Conservation (phyloP, 2,113 vertebrate genomes). For the Oncorhynchus nerka region DNA sequence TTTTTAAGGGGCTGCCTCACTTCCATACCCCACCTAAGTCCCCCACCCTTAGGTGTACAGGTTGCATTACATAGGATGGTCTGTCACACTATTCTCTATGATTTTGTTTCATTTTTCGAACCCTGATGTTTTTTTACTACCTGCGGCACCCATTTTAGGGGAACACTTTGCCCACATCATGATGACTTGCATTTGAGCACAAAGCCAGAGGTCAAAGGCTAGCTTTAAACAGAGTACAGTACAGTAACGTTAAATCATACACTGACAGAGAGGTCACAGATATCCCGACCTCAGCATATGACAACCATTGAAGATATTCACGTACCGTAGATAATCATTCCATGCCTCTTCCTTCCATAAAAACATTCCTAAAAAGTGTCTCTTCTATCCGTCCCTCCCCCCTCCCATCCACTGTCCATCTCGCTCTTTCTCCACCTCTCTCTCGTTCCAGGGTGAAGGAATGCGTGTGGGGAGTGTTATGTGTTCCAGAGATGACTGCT, state of each 20-base stretch:
- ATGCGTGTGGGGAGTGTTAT: constrained; percentile 39
- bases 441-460: constrained; percentile 22
- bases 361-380: constrained; percentile 48
- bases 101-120: too few relatives aligned
- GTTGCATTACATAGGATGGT: too few relatives aligned
- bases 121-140: neutral
- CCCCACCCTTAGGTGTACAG: too few relatives aligned
- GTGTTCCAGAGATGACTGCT: constrained; percentile 11
- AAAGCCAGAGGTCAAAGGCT: neutral
- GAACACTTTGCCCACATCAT: neutral
- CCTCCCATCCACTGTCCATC: neutral
- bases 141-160: neutral
- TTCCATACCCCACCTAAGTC: too few relatives aligned
- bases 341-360: constrained; percentile 17
- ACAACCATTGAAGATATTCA: constrained; percentile 8
- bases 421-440: too few relatives aligned
- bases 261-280: neutral
- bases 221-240: too few relatives aligned
- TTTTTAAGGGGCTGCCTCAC: too few relatives aligned
- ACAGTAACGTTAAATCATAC: too few relatives aligned
- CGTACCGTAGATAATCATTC: constrained; percentile 14
- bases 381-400: neutral
- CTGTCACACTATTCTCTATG: too few relatives aligned
- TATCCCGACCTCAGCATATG: neutral
- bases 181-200: neutral